Conservation (phyloP, 1,140 invertebrate species). For the Heliothis virescens region DNA sequence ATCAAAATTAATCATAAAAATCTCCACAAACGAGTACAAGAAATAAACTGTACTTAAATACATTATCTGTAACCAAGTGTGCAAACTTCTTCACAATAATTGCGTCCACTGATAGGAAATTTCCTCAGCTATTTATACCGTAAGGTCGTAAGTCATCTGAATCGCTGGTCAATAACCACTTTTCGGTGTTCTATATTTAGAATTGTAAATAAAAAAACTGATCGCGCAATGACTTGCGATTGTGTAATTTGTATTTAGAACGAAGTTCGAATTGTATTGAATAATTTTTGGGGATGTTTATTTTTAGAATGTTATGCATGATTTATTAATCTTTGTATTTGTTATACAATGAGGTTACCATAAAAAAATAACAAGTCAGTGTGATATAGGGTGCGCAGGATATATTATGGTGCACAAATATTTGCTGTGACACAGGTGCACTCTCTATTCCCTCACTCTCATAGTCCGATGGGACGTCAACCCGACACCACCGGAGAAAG, state of each 20-base stretch:
- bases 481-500: too few species aligned
- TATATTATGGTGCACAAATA: too few species aligned
- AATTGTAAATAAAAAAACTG: not conserved
- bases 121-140: conserved; percentile 13
- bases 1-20: not conserved
- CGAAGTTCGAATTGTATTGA: not conserved
- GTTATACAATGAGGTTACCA: too few species aligned
- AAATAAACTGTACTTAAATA: not conserved
- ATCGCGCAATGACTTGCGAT: not conserved
- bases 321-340: too few species aligned
- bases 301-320: too few species aligned
- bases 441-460: too few species aligned
- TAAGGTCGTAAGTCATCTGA: conserved; percentile 10
- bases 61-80: not conserved
- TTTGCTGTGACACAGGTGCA: too few species aligned
- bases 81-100: conserved; percentile 8
- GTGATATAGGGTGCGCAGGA: too few species aligned
- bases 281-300: too few species aligned
- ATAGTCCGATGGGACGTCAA: too few species aligned
- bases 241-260: conserved; percentile 13
- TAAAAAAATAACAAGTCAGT: too few species aligned
- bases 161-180: conserved; percentile 16
- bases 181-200: not conserved
- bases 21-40: not conserved
- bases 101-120: conserved; percentile 15